Evolutionary conservation across 2,888 invertebrate species (phyloP).

Genomic region (Oligia fasciuncula): DNA sequence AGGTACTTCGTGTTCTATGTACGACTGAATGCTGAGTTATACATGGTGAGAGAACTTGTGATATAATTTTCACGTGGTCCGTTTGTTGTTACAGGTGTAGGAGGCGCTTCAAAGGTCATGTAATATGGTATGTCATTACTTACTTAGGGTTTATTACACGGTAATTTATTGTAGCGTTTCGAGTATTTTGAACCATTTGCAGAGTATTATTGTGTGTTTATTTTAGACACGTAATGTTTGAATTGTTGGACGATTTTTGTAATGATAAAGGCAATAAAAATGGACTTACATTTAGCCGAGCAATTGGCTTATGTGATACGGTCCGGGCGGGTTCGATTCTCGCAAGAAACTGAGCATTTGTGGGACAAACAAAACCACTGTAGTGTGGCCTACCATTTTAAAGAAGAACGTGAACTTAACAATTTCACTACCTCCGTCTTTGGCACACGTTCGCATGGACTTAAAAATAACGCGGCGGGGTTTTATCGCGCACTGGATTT

Average conservation of each 20-base stretch:
- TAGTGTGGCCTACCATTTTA: background rate
- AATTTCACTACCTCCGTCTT: background rate
- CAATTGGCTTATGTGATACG: conserved; percentile 27
- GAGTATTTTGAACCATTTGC: conserved; percentile 53
- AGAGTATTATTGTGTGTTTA: conserved; percentile 46
- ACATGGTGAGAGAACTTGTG: conserved; percentile 36
- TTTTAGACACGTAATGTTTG: conserved; percentile 43
- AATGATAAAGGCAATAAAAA: conserved; percentile 39
- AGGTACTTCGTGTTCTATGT: conserved; percentile 50
- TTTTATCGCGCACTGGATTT: background rate
- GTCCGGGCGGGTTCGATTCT: conserved; percentile 20
- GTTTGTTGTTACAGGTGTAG: conserved; percentile 79
- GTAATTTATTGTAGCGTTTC: conserved; percentile 50
- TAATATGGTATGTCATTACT: conserved; percentile 70
- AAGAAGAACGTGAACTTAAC: background rate
- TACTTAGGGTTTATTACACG: conserved; percentile 52
- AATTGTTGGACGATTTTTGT: conserved; percentile 32
- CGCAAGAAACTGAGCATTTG: conserved; percentile 4
- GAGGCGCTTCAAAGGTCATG: conserved; percentile 69
- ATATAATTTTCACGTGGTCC: conserved; percentile 47
- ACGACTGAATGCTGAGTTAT: conserved; percentile 62
- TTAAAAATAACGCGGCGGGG: background rate
- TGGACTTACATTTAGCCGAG: conserved; percentile 25
- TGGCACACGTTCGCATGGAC: background rate
- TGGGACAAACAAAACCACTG: background rate